Percentiles rank a stretch among this genome's conserved stretches.
Conservation (phyloP, 2,113 vertebrate species). For the Sturnus vulgaris region DNA sequence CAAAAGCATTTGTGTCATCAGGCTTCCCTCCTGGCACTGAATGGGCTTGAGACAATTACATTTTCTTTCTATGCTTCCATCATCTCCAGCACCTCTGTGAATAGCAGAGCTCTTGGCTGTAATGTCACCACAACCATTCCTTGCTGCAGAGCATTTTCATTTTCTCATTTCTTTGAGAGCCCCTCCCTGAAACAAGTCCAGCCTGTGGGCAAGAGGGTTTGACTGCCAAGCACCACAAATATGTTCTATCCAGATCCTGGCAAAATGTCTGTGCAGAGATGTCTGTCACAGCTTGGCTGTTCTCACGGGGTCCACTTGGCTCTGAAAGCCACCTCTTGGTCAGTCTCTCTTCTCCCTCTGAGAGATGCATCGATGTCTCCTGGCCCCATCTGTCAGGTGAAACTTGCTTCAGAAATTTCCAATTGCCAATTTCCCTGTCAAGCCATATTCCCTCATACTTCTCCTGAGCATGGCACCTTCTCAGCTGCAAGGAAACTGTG, state of each 20-base stretch:
- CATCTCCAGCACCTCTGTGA: neutral
- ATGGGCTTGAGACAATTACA: neutral
- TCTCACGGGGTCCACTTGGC: neutral
- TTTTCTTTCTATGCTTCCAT: neutral
- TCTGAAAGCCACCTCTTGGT: neutral
- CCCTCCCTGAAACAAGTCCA: neutral
- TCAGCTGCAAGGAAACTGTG: neutral
- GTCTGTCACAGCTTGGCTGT: neutral
- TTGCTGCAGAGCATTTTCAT: neutral
- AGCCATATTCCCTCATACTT: accelerated
- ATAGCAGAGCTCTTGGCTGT: neutral
- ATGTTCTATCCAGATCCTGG: neutral
- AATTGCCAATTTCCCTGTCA: neutral
- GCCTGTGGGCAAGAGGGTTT: neutral
- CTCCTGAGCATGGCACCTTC: neutral
- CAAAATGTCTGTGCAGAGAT: neutral
- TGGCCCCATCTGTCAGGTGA: accelerated
- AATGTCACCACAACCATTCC: neutral
- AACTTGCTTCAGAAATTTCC: neutral
- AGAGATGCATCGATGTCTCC: neutral
- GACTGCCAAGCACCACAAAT: neutral
- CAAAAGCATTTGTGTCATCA: neutral
- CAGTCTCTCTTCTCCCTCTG: neutral
- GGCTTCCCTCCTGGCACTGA: neutral
- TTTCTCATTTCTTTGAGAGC: neutral